These are phyloP conservation scores for Lagopus leucura DNA, from an alignment of 2,113 vertebrate genomes.

Conservation along the genomic window DNA sequence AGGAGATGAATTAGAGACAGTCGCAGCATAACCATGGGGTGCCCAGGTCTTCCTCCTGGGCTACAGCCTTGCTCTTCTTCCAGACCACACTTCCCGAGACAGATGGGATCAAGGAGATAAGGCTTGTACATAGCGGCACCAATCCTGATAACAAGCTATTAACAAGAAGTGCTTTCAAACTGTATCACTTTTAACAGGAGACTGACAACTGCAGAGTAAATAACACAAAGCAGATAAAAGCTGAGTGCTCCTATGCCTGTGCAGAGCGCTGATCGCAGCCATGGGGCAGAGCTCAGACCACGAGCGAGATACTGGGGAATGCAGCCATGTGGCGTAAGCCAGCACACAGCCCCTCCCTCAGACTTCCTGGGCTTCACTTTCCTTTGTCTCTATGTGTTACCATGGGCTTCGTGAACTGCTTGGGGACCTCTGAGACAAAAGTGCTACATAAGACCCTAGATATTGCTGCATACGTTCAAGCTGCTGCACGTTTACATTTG, in stretches of 20 bases:
- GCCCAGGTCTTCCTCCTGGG: neutral
- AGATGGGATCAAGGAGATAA: constrained; percentile 45
- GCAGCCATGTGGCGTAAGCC: neutral
- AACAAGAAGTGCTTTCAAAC: constrained; percentile 8
- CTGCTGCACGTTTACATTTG: neutral
- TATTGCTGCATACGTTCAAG: neutral
- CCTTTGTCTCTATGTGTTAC: neutral
- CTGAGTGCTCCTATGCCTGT: neutral
- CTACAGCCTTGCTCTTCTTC: neutral
- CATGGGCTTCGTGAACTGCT: neutral
- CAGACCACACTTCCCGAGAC: constrained; percentile 14
- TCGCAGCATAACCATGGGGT: neutral
- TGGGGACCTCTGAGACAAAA: neutral
- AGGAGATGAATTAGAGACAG: neutral
- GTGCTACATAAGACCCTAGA: neutral
- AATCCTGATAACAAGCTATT: constrained; percentile 17
- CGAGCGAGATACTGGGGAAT: neutral
- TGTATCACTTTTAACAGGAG: neutral
- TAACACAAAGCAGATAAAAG: neutral
- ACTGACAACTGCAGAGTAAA: neutral
- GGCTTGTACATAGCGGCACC: neutral
- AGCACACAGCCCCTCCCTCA: neutral
- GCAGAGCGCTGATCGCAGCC: neutral
- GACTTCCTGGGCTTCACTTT: neutral
- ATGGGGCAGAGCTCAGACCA: neutral